These are phyloP conservation scores for Ecdyonurus torrentis DNA, from an alignment of 2,888 invertebrate genomes.

Conservation along the genomic window DNA sequence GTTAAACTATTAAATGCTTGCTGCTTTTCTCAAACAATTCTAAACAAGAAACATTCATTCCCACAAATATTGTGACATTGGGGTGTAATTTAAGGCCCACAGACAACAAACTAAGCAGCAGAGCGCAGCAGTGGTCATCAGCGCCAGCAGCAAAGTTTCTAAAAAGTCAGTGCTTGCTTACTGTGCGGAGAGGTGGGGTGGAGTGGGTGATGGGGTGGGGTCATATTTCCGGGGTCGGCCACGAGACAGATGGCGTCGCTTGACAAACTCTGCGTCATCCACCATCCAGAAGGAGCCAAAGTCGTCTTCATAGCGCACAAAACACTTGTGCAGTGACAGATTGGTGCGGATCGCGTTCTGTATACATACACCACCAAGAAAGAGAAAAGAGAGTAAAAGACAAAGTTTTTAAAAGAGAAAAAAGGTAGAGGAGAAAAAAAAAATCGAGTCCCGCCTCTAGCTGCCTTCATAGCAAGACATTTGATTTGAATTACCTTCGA, in stretches of 20 bases:
- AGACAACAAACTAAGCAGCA: neutral
- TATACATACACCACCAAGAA: constrained; percentile 42
- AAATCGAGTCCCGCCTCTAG: constrained; percentile 17
- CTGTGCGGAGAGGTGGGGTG: constrained; percentile 44
- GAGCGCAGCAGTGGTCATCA: constrained; percentile 5
- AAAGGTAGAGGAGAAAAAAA: constrained; percentile 17
- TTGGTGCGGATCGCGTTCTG: constrained; percentile 99
- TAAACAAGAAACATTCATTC: neutral
- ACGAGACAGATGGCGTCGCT: constrained; percentile 89
- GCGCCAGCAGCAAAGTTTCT: constrained; percentile 15
- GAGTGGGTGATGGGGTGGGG: constrained; percentile 53
- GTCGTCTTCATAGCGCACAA: constrained; percentile 98
- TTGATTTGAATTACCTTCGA: constrained; percentile 20
- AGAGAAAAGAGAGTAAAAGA: constrained; percentile 22
- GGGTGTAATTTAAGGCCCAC: neutral
- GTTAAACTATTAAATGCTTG: neutral
- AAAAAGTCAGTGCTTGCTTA: constrained; percentile 26
- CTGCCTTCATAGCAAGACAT: constrained; percentile 21
- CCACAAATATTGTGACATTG: neutral
- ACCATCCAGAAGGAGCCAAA: constrained; percentile 99
- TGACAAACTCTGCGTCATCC: constrained; percentile 95
- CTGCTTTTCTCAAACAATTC: neutral
- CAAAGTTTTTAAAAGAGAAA: constrained; percentile 17
- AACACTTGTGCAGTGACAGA: constrained; percentile 98
- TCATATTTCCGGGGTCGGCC: constrained; percentile 95